Evolutionary conservation across 2,888 invertebrate species (phyloP), one percentile per base, ranked within the genome.

Genomic region (Diloba caeruleocephala): DNA sequence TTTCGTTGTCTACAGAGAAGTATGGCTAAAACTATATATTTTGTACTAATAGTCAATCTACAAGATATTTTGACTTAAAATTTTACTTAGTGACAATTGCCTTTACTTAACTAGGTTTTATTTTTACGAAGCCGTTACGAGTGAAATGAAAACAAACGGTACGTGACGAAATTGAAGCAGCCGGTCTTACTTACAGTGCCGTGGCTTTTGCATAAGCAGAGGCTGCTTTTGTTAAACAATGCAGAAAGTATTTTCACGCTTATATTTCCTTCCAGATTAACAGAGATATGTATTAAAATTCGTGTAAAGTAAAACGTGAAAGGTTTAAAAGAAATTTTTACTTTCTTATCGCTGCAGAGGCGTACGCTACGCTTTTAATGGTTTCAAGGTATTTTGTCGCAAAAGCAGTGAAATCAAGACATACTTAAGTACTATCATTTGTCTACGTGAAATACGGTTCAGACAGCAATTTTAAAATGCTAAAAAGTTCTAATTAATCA

Each of bases 161-260:
- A 61, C 65, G 74, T 71, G 74, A 72, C 65, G 49, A 68, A 74
- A 74, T 71, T 52, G 61, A 48, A 71, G 57, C 69, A 71, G 64
- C 56, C 44, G 42, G 64, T 55, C 55, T 71, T 68, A 74, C 48
- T 57, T 63, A 59, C 55, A 42, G 37, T 50, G 52, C 50, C 55
- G 55, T 66, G 66, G 58, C 56, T 67, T 71, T 58, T 55, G 48
- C 59, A 49, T 51, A 60, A 57, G 48, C 57, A 57, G 45, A 61
- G 37, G 41, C 46, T 45, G 34, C 48, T 49, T 68, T 51, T 51
- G 29, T 42, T 61, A 28, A 44, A 65, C 49, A 48, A 62, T 68
- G 63, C 48, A 55, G 44, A 67, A 62, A 46, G 48, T 67, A 62
- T 48, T 62, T 48, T 67, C 43, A 41, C 55, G 36, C 55, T 46